Evolutionary conservation across 1,140 invertebrate species (phyloP), one percentile per base, ranked within the genome.

Genomic region (Carposina sasakii): DNA sequence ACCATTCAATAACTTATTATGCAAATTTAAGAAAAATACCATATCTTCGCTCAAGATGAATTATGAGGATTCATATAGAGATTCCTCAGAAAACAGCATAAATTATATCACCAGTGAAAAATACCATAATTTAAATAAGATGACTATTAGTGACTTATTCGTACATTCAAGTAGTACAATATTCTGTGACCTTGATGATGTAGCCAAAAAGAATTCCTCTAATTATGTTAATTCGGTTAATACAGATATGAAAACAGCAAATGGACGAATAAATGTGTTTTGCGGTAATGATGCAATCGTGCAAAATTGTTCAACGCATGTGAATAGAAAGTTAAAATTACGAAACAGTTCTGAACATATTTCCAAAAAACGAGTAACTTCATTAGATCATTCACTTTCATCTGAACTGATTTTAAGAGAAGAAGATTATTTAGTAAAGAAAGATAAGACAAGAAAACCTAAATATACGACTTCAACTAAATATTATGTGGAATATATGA

Each of bases 161-260:
- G 34, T 65, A 4, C 54, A 53, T 9, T 83, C 79, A 17, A 67
- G 62, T 1, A 83, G 79, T 43, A 83, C 75, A 2, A 50, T 79
- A 30, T 83, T 81, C 39, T 81, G 75, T 33, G 76, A 83, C 57
- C 58, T 81, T 31, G 76, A 78, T 52, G 57, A 68, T 28, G 55
- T 77, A 39, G 60, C 67, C 13, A 77, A 75, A 65, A 70, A 67
- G 40, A 67, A 78, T 44, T 78, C 76, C 19, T 74, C 67, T 51
- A 62, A 73, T 48, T 70, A 59, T 55, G n/a, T 64, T n/a, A 70
- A 46, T 8, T 55, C 2, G 57, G 15, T 21, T 17, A 54, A 30
- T 67, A 2, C 3, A 34, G 33, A 4, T 13, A 34, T 34, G 19
- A 16, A 21, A 39, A 21, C 10, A 36, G 2, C 16, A 9, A 39